These are phyloP conservation scores for Myiothlypis coronata DNA, from an alignment of 2,797 vertebrate species.

Conservation along the genomic window DNA sequence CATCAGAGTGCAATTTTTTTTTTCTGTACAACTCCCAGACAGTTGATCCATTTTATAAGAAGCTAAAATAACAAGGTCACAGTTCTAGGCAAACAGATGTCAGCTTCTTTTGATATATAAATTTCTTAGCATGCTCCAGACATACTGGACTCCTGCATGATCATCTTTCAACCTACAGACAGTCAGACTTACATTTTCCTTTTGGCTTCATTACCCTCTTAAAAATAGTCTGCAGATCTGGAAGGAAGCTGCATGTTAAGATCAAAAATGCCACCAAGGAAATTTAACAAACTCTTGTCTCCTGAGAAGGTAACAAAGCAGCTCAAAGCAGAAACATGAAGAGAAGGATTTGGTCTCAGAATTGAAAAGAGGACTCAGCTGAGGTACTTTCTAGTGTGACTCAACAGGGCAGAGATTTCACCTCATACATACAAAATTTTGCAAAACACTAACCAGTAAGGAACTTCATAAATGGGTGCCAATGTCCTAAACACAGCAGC, in stretches of 20 bases:
- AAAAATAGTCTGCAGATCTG: not conserved
- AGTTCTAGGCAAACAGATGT: not conserved
- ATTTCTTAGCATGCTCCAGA: not conserved
- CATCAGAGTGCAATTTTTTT: not conserved
- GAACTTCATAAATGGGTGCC: not conserved
- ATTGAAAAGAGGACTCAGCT: accelerated
- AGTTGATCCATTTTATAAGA: not conserved
- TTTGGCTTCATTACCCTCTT: not conserved
- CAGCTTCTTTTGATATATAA: not conserved
- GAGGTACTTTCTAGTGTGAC: not conserved
- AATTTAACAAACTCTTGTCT: not conserved
- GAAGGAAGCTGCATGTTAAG: not conserved
- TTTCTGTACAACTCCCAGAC: not conserved
- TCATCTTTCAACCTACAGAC: not conserved
- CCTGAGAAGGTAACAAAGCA: not conserved
- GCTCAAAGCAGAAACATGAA: not conserved
- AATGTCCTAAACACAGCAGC: not conserved
- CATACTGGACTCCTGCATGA: not conserved
- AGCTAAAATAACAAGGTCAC: not conserved
- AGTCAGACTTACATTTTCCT: not conserved
- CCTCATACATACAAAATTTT: not conserved
- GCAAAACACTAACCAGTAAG: not conserved
- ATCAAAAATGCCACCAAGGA: not conserved
- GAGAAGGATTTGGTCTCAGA: not conserved
- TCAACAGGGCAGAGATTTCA: not conserved